Base-by-base conservation (phyloP, 1,140 invertebrate genomes). In the Cryptotermes secundus region DNA sequence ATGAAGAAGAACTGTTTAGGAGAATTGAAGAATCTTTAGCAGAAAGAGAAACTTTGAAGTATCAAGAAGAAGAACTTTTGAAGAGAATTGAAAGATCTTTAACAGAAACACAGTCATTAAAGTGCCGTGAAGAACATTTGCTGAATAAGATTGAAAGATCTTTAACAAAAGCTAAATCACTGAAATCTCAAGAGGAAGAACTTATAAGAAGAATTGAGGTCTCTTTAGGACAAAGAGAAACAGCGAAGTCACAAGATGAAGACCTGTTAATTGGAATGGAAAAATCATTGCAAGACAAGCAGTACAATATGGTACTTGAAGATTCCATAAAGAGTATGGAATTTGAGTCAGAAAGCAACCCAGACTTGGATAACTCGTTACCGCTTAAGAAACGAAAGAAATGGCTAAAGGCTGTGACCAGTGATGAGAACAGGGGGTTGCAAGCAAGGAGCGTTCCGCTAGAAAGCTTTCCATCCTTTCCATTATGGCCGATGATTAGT, bases 1-100 rank as follows among this genome's bases (percentile, higher is more conserved):
- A 31, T 9, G 59, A 72, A 31, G 59, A n/a, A 72, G 59, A 72
- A n/a, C 59, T 72, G 59, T 31, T 72, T n/a, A 72, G 59, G n/a
- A 72, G n/a, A 72, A 72, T 72, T 72, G 59, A 72, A 72, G 59
- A 72, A 14, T 72, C 59, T 72, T 72, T 72, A n/a, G n/a, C 59
- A 72, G 59, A 72, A n/a, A 72, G 26, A 72, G 59, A 72, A 72
- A 72, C 59, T 2, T 72, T 72, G 59, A 31, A 72, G 59, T 72
- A 31, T 72, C 59, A 72, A 31, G n/a, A 72, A 72, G 26, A 72
- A 31, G 59, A 72, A 72, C 59, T 72, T n/a, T n/a, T 72, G 2
- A 72, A 72, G 9, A 72, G n/a, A 72, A 72, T 72, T 31, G 59
- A 72, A 72, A 26, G n/a, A 9, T 72, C 59, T 31, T 31, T 72